A percentile compares a stretch with the other conserved stretches of the same genome.
Evolutionary conservation across 2,797 vertebrate species (phyloP).

Genomic region (Chromobotia macracanthus): DNA sequence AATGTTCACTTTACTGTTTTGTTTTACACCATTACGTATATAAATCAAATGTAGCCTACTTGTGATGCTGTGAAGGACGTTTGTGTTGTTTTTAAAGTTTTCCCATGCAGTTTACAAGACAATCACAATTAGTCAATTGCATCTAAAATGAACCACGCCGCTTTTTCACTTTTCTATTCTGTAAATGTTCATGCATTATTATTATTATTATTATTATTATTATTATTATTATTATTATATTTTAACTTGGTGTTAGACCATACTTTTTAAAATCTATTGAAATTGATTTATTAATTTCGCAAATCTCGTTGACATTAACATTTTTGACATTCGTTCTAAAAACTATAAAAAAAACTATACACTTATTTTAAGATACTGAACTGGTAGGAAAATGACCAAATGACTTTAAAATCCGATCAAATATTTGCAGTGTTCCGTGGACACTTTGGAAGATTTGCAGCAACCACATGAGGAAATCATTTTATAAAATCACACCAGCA

Average conservation of each 20-base stretch:
- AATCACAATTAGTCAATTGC: not conserved
- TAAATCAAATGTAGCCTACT: not conserved
- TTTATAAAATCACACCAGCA: not conserved
- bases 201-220: too few relatives aligned
- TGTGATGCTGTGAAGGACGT: not conserved
- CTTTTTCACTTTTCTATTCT: not conserved
- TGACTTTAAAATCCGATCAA: constrained; percentile 55
- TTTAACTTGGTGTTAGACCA: not conserved
- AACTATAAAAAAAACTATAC: too few relatives aligned
- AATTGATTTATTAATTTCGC: too few relatives aligned
- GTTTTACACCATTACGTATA: constrained; percentile 5
- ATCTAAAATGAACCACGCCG: not conserved
- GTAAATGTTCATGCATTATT: too few relatives aligned
- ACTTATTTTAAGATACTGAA: not conserved
- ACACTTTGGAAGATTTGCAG: constrained; percentile 19
- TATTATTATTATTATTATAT: not conserved
- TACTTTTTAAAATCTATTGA: not conserved
- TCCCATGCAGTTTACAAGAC: not conserved
- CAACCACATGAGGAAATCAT: not conserved
- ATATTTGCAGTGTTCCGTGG: constrained; percentile 61
- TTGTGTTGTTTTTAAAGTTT: constrained; percentile 2
- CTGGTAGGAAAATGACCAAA: constrained; percentile 32
- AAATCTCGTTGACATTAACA: too few relatives aligned
- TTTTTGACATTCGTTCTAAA: too few relatives aligned
- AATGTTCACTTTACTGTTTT: not conserved